Evolutionary conservation across 2,888 invertebrate species (phyloP).

Genomic region (Epinotia brunnichana): DNA sequence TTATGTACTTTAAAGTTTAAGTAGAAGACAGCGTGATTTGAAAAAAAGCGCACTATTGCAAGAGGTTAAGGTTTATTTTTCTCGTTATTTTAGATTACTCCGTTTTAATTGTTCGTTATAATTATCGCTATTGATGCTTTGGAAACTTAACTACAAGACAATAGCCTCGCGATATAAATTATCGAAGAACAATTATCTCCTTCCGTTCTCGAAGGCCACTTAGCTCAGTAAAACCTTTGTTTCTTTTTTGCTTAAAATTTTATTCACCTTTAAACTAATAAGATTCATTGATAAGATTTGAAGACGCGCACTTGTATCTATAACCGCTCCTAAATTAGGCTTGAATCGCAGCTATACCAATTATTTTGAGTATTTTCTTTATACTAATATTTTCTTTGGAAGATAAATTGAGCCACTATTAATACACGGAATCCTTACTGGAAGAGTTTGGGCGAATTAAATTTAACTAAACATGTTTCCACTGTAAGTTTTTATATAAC

Average conservation of each 20-base stretch:
- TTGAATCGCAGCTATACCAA: not conserved
- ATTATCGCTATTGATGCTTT: slow-evolving; percentile 38
- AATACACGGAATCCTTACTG: slow-evolving; percentile 54
- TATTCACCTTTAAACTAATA: slow-evolving; percentile 11
- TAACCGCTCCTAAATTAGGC: not conserved
- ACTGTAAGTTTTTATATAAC: slow-evolving; percentile 51
- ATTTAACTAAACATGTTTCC: slow-evolving; percentile 37
- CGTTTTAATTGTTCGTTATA: slow-evolving; percentile 28
- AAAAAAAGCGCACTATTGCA: slow-evolving; percentile 12
- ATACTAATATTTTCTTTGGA: slow-evolving; percentile 37
- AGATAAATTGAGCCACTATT: slow-evolving; percentile 42
- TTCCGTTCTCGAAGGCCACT: slow-evolving; percentile 41
- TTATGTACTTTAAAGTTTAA: not conserved
- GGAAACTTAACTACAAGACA: slow-evolving; percentile 43
- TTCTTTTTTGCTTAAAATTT: slow-evolving; percentile 20
- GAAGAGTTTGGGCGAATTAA: slow-evolving; percentile 53
- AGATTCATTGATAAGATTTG: slow-evolving; percentile 10
- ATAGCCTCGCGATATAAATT: slow-evolving; percentile 37
- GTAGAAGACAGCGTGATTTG: slow-evolving; percentile 30
- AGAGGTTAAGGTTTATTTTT: slow-evolving; percentile 10
- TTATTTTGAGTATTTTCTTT: slow-evolving; percentile 29
- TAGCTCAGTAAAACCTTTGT: slow-evolving; percentile 37
- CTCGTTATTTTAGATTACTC: not conserved
- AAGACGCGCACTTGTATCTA: not conserved
- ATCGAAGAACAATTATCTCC: slow-evolving; percentile 40